Conservation (phyloP, 2,113 vertebrate species). For the Climacteris rufus region DNA sequence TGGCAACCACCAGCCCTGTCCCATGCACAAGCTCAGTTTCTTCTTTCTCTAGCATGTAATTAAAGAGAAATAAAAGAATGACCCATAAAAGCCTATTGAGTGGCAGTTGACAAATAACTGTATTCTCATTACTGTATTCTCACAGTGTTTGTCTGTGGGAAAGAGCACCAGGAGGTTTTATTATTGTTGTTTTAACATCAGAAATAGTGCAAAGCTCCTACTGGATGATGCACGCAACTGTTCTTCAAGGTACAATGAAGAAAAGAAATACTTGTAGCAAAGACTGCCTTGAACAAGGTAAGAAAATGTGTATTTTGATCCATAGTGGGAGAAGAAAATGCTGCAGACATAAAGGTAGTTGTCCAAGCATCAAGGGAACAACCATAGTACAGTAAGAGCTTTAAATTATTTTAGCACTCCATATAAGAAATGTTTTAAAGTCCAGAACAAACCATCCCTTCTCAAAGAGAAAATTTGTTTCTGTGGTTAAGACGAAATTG, state of each 20-base stretch:
- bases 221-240: neutral
- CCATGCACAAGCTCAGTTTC: neutral
- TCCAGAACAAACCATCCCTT: neutral
- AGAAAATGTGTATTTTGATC: neutral
- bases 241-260: neutral
- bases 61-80: neutral
- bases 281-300: neutral
- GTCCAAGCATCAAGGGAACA: neutral
- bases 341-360: neutral
- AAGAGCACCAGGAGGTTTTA: neutral
- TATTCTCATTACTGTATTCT: neutral
- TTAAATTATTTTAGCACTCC: neutral
- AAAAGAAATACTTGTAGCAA: neutral
- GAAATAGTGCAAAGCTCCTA: neutral
- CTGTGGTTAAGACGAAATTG: constrained; percentile 17
- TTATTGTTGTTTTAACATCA: neutral
- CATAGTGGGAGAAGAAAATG: neutral
- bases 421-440: neutral
- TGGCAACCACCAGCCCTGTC: neutral
- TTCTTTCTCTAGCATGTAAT: neutral
- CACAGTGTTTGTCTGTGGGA: neutral
- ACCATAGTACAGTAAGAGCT: neutral
- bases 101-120: neutral
- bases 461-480: neutral
- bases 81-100: neutral